These are phyloP conservation scores for Gallinago paraguaiae DNA, from an alignment of 2,113 vertebrate genomes.

Conservation along the genomic window DNA sequence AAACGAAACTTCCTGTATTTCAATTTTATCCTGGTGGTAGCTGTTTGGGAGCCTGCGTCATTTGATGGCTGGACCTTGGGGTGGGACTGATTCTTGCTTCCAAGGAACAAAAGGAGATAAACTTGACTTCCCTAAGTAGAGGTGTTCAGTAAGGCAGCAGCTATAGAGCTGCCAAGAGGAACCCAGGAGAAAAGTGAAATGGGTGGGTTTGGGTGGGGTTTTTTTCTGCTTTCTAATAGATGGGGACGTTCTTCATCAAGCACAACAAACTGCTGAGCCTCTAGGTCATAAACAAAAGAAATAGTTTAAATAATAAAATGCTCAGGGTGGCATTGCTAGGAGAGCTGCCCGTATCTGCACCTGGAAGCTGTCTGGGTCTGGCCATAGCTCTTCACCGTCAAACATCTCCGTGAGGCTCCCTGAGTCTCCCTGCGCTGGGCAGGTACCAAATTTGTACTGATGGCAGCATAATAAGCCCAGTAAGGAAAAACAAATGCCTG, in stretches of 20 bases:
- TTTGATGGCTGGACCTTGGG: not conserved
- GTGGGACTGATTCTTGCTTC: not conserved
- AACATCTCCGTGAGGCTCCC: not conserved
- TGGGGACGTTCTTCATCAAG: not conserved
- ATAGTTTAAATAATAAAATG: not conserved
- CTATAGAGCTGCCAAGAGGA: not conserved
- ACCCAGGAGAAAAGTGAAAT: not conserved
- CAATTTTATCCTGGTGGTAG: not conserved
- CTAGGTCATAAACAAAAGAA: not conserved
- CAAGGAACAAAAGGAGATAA: not conserved
- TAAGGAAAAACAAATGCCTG: not conserved
- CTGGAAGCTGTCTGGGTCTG: not conserved
- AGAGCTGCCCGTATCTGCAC: not conserved
- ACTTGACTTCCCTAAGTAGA: not conserved
- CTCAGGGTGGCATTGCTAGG: not conserved
- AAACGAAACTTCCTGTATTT: not conserved
- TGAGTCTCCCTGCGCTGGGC: not conserved
- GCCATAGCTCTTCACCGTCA: not conserved
- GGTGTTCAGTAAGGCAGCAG: not conserved
- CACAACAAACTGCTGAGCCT: not conserved
- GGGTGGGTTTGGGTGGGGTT: not conserved
- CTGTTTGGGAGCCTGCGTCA: not conserved
- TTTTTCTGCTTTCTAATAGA: not conserved
- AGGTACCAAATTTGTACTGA: not conserved
- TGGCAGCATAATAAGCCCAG: not conserved